Conservation (phyloP, 2,113 vertebrate species). For the Takifugu flavidus region DNA sequence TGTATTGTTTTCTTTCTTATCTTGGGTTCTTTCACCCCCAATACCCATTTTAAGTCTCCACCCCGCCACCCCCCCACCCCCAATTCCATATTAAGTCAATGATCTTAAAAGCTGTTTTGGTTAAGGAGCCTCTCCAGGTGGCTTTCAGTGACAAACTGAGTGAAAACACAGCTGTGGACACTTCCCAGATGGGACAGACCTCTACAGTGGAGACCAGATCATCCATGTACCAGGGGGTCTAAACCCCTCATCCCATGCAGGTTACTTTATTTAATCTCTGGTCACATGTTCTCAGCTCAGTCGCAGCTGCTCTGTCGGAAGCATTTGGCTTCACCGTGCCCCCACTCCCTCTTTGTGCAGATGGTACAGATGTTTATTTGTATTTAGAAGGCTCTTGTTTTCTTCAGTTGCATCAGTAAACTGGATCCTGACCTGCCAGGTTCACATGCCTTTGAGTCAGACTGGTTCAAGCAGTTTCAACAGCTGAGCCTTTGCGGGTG, state of each 20-base stretch:
- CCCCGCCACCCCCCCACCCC: too few species aligned
- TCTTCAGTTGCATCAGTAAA: conserved; percentile 60
- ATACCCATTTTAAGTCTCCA: too few species aligned
- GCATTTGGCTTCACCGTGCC: conserved; percentile 35
- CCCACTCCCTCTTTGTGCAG: conserved; percentile 39
- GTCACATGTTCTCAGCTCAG: conserved; percentile 46
- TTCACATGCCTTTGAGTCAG: conserved; percentile 48
- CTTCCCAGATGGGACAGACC: conserved; percentile 32
- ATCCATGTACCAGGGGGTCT: conserved; percentile 48
- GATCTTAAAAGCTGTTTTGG: conserved; percentile 12
- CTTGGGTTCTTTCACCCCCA: too few species aligned
- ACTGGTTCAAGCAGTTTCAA: conserved; percentile 39
- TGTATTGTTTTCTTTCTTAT: too few species aligned
- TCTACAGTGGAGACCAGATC: conserved; percentile 42
- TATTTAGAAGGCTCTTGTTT: conserved; percentile 58
- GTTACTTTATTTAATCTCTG: conserved; percentile 56
- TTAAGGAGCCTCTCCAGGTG: conserved; percentile 47
- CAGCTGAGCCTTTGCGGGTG: conserved; percentile 36
- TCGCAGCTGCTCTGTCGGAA: conserved; percentile 42
- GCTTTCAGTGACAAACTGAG: conserved; percentile 58
- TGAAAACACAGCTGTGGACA: conserved; percentile 75
- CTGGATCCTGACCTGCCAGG: conserved; percentile 28
- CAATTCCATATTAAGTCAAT: background rate
- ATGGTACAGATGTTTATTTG: conserved; percentile 61
- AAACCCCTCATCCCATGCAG: conserved; percentile 41